Conservation (phyloP, 2,888 invertebrate species). For the Amphimallon solstitiale region DNA sequence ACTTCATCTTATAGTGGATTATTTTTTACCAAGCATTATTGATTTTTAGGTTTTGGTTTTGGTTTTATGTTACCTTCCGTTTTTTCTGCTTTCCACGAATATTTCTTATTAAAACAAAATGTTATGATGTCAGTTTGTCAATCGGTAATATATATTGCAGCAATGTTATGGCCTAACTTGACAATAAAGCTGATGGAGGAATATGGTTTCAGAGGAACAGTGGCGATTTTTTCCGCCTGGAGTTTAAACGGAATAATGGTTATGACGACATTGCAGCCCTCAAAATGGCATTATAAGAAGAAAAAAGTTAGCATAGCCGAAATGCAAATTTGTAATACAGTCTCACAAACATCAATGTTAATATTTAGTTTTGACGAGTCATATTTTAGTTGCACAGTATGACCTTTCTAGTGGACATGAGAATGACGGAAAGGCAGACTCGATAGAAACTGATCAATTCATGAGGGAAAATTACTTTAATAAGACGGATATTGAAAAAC, state of each 20-base stretch:
- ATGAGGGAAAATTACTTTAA: no score
- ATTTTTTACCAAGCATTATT: no score
- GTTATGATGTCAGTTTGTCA: constrained; percentile 80
- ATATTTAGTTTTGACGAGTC: no score
- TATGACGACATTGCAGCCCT: constrained; percentile 78
- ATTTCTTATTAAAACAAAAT: constrained; percentile 75
- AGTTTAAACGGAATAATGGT: constrained; percentile 75
- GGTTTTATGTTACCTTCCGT: constrained; percentile 78
- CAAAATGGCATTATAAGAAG: constrained; percentile 74
- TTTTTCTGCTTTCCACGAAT: constrained; percentile 78
- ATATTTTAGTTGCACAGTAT: not conserved
- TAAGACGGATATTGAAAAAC: no score
- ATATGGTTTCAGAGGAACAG: constrained; percentile 79
- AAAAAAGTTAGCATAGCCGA: constrained; percentile 24
- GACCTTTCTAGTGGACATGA: not conserved
- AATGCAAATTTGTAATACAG: no score
- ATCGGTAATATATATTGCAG: constrained; percentile 73
- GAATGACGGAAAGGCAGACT: no score
- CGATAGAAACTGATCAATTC: no score
- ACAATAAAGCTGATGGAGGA: constrained; percentile 70
- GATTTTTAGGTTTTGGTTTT: constrained; percentile 72
- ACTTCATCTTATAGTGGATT: no score
- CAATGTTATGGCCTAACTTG: constrained; percentile 74
- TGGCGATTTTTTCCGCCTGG: constrained; percentile 73
- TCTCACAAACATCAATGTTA: no score